Evolutionary conservation across 2,797 vertebrate species (phyloP).

Genomic region (Amniataba percoides): DNA sequence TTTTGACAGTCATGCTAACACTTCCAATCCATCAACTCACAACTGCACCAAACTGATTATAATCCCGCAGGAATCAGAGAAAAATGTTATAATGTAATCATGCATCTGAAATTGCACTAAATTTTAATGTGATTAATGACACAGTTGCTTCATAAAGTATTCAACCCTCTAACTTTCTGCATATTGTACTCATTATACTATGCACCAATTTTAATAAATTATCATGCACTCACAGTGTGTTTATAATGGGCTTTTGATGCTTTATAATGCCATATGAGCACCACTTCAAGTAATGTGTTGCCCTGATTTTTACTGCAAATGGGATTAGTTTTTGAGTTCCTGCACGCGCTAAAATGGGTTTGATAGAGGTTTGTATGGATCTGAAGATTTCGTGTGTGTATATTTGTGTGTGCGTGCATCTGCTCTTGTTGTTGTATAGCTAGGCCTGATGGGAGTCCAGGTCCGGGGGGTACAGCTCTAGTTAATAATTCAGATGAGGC

Average conservation of each 20-base stretch:
- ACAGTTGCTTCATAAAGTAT: constrained; percentile 71
- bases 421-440: constrained; percentile 44
- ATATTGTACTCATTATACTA: constrained; percentile 72
- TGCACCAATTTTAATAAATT: constrained; percentile 74
- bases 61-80: constrained; percentile 51
- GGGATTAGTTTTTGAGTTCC: constrained; percentile 68
- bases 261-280: constrained; percentile 63
- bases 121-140: constrained; percentile 76
- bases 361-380: constrained; percentile 69
- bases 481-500: constrained; percentile 91
- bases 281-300: constrained; percentile 69
- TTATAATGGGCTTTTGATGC: constrained; percentile 72
- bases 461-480: constrained; percentile 88
- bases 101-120: constrained; percentile 60
- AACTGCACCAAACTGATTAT: constrained; percentile 38
- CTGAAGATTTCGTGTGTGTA: constrained; percentile 47
- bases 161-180: constrained; percentile 68
- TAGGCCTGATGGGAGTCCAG: constrained; percentile 79
- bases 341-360: constrained; percentile 60
- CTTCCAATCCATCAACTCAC: constrained; percentile 42
- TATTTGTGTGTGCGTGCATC: constrained; percentile 46
- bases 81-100: constrained; percentile 63
- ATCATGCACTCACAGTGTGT: constrained; percentile 66
- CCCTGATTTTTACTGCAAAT: constrained; percentile 70
- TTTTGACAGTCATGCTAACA: constrained; percentile 34